A percentile compares a stretch with the other conserved stretches of the same genome.
Evolutionary conservation across 2,113 vertebrate species (phyloP).

Genomic region (Glaucomys volans): DNA sequence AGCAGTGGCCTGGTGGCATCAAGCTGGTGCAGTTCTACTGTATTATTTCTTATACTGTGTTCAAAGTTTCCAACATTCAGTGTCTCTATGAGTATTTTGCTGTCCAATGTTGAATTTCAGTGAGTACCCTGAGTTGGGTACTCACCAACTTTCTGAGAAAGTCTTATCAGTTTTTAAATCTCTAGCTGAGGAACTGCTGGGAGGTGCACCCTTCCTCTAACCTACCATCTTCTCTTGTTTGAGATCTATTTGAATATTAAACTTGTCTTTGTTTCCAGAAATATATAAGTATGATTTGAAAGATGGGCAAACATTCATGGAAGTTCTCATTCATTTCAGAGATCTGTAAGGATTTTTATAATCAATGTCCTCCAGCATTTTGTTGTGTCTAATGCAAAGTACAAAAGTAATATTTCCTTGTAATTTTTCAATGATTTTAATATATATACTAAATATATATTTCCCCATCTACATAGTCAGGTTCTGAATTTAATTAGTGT

Average conservation of each 20-base stretch:
- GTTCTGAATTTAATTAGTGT: background rate
- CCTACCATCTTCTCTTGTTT: background rate
- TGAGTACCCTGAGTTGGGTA: too few relatives aligned
- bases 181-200: too few relatives aligned
- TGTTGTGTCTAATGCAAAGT: background rate
- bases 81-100: too few relatives aligned
- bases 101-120: too few relatives aligned
- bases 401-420: constrained; percentile 8
- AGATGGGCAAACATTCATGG: background rate
- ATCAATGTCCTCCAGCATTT: background rate
- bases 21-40: too few relatives aligned
- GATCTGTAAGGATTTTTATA: background rate
- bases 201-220: too few relatives aligned
- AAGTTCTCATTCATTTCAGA: background rate
- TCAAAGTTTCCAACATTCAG: too few relatives aligned
- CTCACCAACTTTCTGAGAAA: too few relatives aligned
- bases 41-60: too few relatives aligned
- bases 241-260: background rate
- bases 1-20: too few relatives aligned
- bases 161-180: too few relatives aligned
- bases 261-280: background rate
- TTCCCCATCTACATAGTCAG: background rate
- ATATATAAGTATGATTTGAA: background rate
- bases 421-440: background rate
- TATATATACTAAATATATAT: background rate